Base-by-base conservation (phyloP, 37 sponge, comb jelly and placozoan species). In the Petrosia ficiformis region DNA sequence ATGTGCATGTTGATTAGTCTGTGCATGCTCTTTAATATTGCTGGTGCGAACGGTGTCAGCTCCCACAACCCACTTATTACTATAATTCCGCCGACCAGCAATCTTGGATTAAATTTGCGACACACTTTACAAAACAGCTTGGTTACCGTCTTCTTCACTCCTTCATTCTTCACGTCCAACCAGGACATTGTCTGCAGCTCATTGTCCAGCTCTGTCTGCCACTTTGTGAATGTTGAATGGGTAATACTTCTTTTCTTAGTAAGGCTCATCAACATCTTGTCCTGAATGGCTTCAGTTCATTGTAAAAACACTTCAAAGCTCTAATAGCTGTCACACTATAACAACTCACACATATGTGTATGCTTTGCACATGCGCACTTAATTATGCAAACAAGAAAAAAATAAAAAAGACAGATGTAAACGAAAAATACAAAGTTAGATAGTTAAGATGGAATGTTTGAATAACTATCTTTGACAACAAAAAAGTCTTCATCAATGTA, bases 11-110 rank as follows among this genome's bases (percentile, higher is more conserved):
- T 86, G 87, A 30, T 84, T 76, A 16, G 68, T 40, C 19, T 41
- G 35, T 32, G 84, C 84, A 77, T 88, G 84, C 36, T 88, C 84
- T 22, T 76, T 63, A 19, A 87, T 77, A 57, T 82, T 87, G 73
- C 82, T 82, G 42, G 73, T 87, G 68, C 88, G 88, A 26, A 87
- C 74, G 1, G 78, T 82, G 19, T 82, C 73, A 16, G 83, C 88
- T 30, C 88, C 88, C 21, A 76, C 58, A 37, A 87, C 29, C 88
- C 78, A 81, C 21, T 63, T 56, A 19, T 85, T 67, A 57, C 78
- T 82, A 66, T 58, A 82, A 63, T 87, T 82, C 31, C 73, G 52
- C 34, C 67, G 25, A 31, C 74, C 40, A 3, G 10, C 37, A 87
- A 77, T 22, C 73, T 61, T 30, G 60, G 63, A 38, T 77, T 60